Evolutionary conservation across 2,113 vertebrate genomes (phyloP), one percentile per base, ranked within the genome.

Genomic region (Nerophis ophidion): DNA sequence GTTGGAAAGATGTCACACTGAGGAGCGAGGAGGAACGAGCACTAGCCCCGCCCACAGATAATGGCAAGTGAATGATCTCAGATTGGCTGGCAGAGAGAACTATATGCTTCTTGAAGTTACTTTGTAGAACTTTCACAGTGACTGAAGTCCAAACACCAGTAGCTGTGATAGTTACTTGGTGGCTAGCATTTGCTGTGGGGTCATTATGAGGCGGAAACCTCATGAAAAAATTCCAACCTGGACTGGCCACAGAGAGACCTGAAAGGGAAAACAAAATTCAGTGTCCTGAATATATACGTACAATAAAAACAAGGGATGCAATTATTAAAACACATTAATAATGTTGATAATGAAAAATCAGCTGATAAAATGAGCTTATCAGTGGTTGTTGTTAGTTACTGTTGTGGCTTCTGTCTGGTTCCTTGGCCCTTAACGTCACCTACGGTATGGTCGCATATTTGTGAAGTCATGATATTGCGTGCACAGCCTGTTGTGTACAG

Each of bases 121-220:
- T 69, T 51, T 55, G 50, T 52, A 74, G 50, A 46, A 79, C 63
- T 46, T 47, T 17, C 6, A 72, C 56, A 40, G 52, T 61, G 36
- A 76, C 66, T n/a, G 49, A 36, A 26, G 62, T 63, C 61, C 64
- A 54, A 57, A 59, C 49, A 35, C 5, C 60, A 16, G 57, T 19
- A 10, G 71, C 63, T 16, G 60, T 61, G 34, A 75, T 13, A 0
- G 53, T 67, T 7, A 68, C 17, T 52, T 45, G 13, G 61, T 63
- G 26, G 45, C 5, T 57, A 49, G 65, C 38, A 53, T 66, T 68
- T 51, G 48, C 64, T 56, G 50, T 11, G 55, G 64, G 66, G 38
- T 65, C 59, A 68, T 72, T 75, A 61, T 77, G 60, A 51, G 57
- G 56, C 2, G 70, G 53, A 60, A 74, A 65, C 65, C 35, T 63